Percentiles rank a stretch among this genome's conserved stretches.
These are phyloP conservation scores for Heliconius ismenius DNA, from an alignment of 2,888 invertebrate species.

Conservation along the genomic window DNA sequence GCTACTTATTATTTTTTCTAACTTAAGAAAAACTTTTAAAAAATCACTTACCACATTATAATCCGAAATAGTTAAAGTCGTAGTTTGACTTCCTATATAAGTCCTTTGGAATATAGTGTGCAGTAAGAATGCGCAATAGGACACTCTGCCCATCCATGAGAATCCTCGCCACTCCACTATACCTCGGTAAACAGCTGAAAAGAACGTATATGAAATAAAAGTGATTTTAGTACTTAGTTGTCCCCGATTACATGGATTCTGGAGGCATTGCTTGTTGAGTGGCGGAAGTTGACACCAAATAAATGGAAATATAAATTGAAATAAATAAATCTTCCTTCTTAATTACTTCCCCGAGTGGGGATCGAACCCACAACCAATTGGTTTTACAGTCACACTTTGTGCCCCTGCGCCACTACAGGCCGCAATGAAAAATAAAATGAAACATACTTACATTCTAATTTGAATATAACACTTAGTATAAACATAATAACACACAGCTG, in stretches of 20 bases:
- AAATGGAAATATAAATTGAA: background rate
- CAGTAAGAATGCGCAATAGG: slow-evolving; percentile 68
- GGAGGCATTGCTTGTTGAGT: no score
- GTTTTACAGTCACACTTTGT: no score
- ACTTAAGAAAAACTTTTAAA: no score
- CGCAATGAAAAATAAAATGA: background rate
- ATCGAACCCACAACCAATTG: background rate
- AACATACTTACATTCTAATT: slow-evolving; percentile 64
- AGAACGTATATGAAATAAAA: background rate
- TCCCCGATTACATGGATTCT: background rate
- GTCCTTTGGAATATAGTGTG: slow-evolving; percentile 66
- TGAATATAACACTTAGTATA: slow-evolving; percentile 60
- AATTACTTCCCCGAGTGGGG: background rate
- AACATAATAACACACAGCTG: slow-evolving; percentile 55
- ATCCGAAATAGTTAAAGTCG: slow-evolving; percentile 54
- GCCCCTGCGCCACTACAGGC: background rate
- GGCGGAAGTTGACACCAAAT: no score
- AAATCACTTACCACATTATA: slow-evolving; percentile 56
- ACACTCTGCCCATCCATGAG: slow-evolving; percentile 64
- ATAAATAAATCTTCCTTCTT: background rate
- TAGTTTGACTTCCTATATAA: slow-evolving; percentile 53
- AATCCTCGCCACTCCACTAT: slow-evolving; percentile 73
- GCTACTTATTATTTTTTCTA: no score
- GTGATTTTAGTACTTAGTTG: background rate
- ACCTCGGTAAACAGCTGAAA: slow-evolving; percentile 57